These are phyloP conservation scores for Bubalus kerabau DNA, from an alignment of 2,113 vertebrate genomes.

Conservation along the genomic window DNA sequence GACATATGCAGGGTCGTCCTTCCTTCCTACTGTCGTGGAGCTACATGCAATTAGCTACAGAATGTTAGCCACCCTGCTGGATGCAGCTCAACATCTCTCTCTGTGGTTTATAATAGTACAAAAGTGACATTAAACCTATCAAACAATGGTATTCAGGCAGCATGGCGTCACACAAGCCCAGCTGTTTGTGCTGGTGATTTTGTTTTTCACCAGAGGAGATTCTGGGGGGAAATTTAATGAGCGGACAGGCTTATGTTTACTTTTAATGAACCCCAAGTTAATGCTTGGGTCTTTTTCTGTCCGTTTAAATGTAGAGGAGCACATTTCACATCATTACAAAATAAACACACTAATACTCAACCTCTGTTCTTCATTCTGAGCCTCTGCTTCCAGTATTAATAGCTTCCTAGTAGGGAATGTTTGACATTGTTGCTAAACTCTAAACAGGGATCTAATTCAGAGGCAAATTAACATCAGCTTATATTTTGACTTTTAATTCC, in stretches of 20 bases:
- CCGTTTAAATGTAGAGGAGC: conserved; percentile 80
- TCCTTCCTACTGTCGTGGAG: conserved; percentile 73
- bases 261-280: conserved; percentile 78
- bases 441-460: conserved; percentile 58
- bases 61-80: conserved; percentile 82
- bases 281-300: conserved; percentile 69
- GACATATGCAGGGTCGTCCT: conserved; percentile 72
- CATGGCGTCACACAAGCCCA: conserved; percentile 33
- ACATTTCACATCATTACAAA: conserved; percentile 72
- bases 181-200: conserved; percentile 64
- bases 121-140: conserved; percentile 68
- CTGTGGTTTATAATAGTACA: conserved; percentile 64
- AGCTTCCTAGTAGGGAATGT: conserved; percentile 58
- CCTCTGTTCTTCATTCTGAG: conserved; percentile 54
- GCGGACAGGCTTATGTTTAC: conserved; percentile 65
- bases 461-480: conserved; percentile 43
- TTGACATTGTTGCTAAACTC: conserved; percentile 69
- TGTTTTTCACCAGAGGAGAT: conserved; percentile 67
- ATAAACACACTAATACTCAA: conserved; percentile 64
- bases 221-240: conserved; percentile 52
- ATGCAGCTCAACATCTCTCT: conserved; percentile 72
- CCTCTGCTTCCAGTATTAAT: conserved; percentile 68
- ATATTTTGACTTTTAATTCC: conserved; percentile 49
- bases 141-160: conserved; percentile 53
- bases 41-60: conserved; percentile 82